phyloP scores from a whole-genome alignment of 2,797 vertebrate species.

The Halcyon smyrnensis region DNA sequence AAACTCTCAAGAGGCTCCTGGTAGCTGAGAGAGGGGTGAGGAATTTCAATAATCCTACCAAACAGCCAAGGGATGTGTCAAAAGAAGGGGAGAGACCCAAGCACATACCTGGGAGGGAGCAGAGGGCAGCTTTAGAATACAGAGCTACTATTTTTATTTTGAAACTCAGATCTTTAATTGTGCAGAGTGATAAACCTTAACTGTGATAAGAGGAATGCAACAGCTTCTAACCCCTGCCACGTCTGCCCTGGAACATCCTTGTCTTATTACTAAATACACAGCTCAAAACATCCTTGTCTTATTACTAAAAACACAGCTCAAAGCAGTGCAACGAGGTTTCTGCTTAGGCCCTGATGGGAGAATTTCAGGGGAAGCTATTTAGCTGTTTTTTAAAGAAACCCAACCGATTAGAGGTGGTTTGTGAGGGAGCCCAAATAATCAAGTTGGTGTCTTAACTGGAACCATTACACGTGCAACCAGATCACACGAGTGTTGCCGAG shows the following conservation, averaged over 20 bases:
- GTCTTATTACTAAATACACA: accelerated
- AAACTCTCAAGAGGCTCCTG: not conserved
- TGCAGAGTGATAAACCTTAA: not conserved
- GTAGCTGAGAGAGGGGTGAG: conserved; percentile 45
- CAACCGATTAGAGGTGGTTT: not conserved
- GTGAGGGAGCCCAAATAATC: not conserved
- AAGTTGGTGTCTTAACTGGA: not conserved
- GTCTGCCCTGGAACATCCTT: not conserved
- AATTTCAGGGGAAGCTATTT: not conserved
- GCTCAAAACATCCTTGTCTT: not conserved
- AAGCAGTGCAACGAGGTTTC: not conserved
- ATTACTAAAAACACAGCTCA: not conserved
- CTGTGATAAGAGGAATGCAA: not conserved
- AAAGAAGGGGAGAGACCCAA: not conserved
- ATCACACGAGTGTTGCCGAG: accelerated
- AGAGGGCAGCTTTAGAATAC: not conserved
- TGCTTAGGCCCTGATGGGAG: accelerated
- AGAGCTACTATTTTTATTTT: not conserved
- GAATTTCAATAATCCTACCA: conserved; percentile 26
- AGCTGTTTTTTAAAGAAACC: not conserved
- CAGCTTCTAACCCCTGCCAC: not conserved
- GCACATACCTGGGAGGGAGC: not conserved
- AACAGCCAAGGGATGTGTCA: not conserved
- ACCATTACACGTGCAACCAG: not conserved
- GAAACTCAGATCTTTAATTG: not conserved